Percentiles rank a stretch among this genome's conserved stretches.
Evolutionary conservation across 64 coral and sea anemone genomes (phyloP).

Genomic region (Hydrozoanthus tunicans): DNA sequence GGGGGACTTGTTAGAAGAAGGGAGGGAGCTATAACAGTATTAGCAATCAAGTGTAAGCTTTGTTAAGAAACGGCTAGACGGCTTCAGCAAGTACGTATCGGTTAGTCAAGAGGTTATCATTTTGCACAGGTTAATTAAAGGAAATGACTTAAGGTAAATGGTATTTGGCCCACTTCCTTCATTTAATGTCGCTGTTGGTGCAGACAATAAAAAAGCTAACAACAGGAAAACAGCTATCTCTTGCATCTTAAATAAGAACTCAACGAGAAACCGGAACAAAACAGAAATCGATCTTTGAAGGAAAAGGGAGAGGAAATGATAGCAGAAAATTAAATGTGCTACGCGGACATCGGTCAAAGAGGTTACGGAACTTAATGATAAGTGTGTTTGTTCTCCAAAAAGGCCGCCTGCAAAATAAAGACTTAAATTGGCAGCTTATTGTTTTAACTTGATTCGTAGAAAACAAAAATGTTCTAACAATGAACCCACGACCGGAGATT

Average conservation of each 20-base stretch:
- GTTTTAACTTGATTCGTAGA: background rate
- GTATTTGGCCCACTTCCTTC: slow-evolving; percentile 32
- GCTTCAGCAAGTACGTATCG: no score
- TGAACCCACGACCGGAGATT: background rate
- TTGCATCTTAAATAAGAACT: background rate
- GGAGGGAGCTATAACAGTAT: no score
- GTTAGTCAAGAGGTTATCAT: background rate
- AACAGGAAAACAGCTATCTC: slow-evolving; percentile 22
- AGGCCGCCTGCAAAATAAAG: background rate
- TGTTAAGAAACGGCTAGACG: no score
- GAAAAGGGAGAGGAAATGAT: slow-evolving; percentile 18
- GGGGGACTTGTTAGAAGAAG: no score
- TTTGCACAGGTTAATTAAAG: background rate
- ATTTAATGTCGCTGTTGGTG: background rate
- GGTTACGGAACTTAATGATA: background rate
- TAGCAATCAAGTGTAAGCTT: no score
- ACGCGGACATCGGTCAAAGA: background rate
- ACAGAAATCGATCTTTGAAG: slow-evolving; percentile 2
- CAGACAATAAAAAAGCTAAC: background rate
- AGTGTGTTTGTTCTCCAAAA: background rate
- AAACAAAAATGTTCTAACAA: background rate
- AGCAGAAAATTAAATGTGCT: background rate
- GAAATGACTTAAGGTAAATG: slow-evolving; percentile 37
- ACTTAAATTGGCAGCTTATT: background rate
- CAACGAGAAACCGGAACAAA: slow-evolving; percentile 19